phyloP scores from a whole-genome alignment of 2,113 vertebrate species.

The Syrmaticus mikado region DNA sequence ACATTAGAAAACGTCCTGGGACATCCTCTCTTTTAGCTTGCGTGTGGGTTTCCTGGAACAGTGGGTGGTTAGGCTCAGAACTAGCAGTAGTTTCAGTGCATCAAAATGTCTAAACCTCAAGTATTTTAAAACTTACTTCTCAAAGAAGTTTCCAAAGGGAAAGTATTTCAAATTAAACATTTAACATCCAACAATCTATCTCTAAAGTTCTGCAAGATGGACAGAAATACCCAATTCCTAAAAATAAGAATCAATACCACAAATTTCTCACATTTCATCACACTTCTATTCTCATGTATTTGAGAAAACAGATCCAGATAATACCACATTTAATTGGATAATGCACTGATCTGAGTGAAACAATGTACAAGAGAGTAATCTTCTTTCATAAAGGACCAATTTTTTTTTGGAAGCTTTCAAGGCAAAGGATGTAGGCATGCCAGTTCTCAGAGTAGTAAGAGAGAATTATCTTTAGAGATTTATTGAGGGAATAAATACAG shows the following conservation, averaged over 20 bases:
- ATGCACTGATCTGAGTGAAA: background rate
- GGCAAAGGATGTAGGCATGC: background rate
- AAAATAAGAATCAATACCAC: background rate
- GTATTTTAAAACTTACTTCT: background rate
- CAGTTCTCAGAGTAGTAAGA: background rate
- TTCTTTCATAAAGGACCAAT: background rate
- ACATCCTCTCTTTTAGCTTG: background rate
- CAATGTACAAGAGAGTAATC: background rate
- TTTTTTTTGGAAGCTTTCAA: constrained; percentile 22
- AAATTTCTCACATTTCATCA: background rate
- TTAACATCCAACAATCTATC: background rate
- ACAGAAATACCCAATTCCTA: background rate
- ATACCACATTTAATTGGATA: background rate
- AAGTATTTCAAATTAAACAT: background rate
- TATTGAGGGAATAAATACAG: constrained; percentile 10
- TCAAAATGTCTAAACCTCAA: background rate
- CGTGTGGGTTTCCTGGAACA: background rate
- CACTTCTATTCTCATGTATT: background rate
- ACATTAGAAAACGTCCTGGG: background rate
- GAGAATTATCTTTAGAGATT: background rate
- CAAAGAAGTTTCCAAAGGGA: too few relatives aligned
- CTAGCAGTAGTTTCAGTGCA: background rate
- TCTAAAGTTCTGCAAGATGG: background rate
- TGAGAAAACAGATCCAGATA: background rate
- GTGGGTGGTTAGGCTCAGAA: background rate